Evolutionary conservation across 2,797 vertebrate genomes (phyloP).

Genomic region (Mus minutoides): DNA sequence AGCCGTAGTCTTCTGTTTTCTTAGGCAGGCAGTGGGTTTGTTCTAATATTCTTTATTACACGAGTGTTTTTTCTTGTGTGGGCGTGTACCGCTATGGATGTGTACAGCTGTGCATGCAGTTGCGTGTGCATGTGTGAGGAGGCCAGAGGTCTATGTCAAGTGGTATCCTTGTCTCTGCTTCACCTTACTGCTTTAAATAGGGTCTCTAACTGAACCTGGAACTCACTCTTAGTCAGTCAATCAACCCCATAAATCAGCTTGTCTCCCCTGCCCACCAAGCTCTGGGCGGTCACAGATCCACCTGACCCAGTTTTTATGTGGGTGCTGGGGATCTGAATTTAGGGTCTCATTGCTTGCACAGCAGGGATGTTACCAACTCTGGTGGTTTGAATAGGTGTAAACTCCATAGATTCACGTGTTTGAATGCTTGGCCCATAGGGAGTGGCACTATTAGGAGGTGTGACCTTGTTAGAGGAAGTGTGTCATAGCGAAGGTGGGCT

Average conservation of each 20-base stretch:
- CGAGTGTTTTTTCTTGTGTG: background rate
- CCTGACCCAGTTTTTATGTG: background rate
- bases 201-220: background rate
- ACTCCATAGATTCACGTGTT: background rate
- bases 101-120: background rate
- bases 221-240: background rate
- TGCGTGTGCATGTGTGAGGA: background rate
- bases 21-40: background rate
- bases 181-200: background rate
- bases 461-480: background rate
- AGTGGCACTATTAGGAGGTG: background rate
- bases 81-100: background rate
- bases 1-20: background rate
- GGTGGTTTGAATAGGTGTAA: background rate
- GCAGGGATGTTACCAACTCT: too few species aligned
- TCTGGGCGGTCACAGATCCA: background rate
- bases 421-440: background rate
- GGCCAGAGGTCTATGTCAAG: background rate
- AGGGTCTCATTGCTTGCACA: background rate
- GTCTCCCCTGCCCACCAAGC: background rate
- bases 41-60: slow-evolving; percentile 4
- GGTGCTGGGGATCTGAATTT: background rate
- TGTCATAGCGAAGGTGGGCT: background rate
- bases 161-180: too few species aligned
- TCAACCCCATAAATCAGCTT: background rate